These are phyloP conservation scores for Drosophila niveifrons DNA, from an alignment of 2,888 invertebrate genomes.

Conservation along the genomic window DNA sequence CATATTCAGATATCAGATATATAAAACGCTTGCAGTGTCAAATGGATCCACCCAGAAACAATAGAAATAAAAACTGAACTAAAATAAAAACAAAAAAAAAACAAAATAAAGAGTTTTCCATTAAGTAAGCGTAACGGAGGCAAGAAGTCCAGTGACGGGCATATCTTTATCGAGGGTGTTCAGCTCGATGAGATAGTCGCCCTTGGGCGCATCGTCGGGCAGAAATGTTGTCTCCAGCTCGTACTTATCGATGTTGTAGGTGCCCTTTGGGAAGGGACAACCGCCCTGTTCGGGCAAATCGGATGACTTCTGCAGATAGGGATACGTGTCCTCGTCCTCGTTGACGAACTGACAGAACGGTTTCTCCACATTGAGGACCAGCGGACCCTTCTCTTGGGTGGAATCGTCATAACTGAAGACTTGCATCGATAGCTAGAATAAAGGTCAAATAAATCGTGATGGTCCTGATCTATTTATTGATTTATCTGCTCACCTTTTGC, in stretches of 20 bases:
- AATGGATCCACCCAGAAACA: constrained; percentile 62
- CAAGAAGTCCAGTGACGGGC: constrained; percentile 60
- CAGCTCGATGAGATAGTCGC: constrained; percentile 70
- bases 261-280: constrained; percentile 75
- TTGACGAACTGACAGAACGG: constrained; percentile 70
- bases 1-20: constrained; percentile 20
- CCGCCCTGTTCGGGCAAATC: constrained; percentile 65
- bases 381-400: constrained; percentile 50
- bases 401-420: constrained; percentile 63
- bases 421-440: constrained; percentile 53
- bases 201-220: constrained; percentile 67
- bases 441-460: neutral
- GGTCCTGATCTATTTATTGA: neutral
- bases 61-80: neutral
- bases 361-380: constrained; percentile 65
- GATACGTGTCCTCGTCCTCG: constrained; percentile 70
- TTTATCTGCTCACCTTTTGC: constrained; percentile 55
- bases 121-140: constrained; percentile 61
- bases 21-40: constrained; percentile 57
- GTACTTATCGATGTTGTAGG: constrained; percentile 69
- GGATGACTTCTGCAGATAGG: constrained; percentile 62
- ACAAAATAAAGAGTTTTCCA: neutral
- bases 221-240: constrained; percentile 70
- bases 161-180: constrained; percentile 54
- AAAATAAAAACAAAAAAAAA: neutral